A percentile compares a stretch with the other conserved stretches of the same genome.
These are phyloP conservation scores for Pedetes capensis DNA, from an alignment of 2,113 vertebrate species.

Conservation along the genomic window DNA sequence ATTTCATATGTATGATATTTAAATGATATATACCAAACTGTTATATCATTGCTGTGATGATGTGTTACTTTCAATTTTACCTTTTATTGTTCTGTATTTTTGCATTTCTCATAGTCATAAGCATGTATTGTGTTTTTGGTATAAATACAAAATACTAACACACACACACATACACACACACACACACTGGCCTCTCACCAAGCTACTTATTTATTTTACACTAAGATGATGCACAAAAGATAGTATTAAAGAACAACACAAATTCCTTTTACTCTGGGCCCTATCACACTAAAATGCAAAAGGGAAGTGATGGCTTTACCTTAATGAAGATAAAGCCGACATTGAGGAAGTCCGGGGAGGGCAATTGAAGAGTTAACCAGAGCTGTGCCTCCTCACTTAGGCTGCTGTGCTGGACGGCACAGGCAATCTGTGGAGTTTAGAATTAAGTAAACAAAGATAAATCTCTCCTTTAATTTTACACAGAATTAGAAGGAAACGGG, in stretches of 20 bases:
- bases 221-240: neutral
- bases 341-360: neutral
- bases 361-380: neutral
- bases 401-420: neutral
- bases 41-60: conserved; percentile 4
- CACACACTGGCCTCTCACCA: neutral
- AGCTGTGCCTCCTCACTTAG: neutral
- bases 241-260: neutral
- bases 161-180: neutral
- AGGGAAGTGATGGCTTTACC: neutral
- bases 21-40: neutral
- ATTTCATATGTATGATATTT: neutral
- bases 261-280: neutral
- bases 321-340: conserved; percentile 48
- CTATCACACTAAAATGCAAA: neutral
- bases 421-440: neutral
- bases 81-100: neutral
- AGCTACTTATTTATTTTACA: neutral
- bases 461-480: neutral
- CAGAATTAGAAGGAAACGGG: conserved; percentile 3
- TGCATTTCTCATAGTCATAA: neutral
- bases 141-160: neutral
- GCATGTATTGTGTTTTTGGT: neutral
- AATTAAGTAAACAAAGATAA: conserved; percentile 54
- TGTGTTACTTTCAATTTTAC: neutral